Percentiles rank a stretch among this genome's conserved stretches.
phyloP scores from a whole-genome alignment of 2,797 vertebrate genomes.

The Odontamblyopus rebecca region DNA sequence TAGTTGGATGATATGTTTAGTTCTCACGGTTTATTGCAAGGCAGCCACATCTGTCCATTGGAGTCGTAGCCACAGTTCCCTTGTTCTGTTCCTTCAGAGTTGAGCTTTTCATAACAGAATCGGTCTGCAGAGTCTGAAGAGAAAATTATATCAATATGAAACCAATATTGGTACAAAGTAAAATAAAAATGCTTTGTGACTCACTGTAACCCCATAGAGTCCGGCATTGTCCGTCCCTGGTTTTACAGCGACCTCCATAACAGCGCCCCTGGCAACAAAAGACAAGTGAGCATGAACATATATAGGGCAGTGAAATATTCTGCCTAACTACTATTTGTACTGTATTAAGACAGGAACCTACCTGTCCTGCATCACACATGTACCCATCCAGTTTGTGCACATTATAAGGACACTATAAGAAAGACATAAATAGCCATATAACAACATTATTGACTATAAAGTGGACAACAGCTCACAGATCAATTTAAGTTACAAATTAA shows the following conservation, averaged over 20 bases:
- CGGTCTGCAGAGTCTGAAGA: slow-evolving; percentile 86
- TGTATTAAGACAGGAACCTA: slow-evolving; percentile 42
- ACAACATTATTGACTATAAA: neutral
- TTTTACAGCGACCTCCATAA: slow-evolving; percentile 94
- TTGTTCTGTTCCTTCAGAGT: slow-evolving; percentile 91
- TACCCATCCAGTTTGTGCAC: slow-evolving; percentile 96
- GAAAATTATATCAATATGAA: neutral
- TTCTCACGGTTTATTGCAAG: slow-evolving; percentile 95
- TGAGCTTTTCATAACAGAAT: slow-evolving; percentile 96
- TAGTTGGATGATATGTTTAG: neutral
- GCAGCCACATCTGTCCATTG: slow-evolving; percentile 84
- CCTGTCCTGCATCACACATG: slow-evolving; percentile 90
- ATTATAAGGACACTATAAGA: slow-evolving; percentile 89
- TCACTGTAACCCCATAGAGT: slow-evolving; percentile 90
- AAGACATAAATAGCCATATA: slow-evolving; percentile 10
- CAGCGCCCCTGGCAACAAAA: slow-evolving; percentile 85
- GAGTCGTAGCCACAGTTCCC: slow-evolving; percentile 91
- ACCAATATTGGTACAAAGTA: neutral
- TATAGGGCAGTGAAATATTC: neutral
- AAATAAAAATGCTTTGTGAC: slow-evolving; percentile 47
- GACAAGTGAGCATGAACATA: neutral
- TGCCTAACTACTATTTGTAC: neutral
- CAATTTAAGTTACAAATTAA: neutral
- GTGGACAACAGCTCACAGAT: neutral
- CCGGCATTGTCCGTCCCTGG: slow-evolving; percentile 89